Evolutionary conservation across 2,888 invertebrate genomes (phyloP).

Genomic region (Blastobasis adustella): DNA sequence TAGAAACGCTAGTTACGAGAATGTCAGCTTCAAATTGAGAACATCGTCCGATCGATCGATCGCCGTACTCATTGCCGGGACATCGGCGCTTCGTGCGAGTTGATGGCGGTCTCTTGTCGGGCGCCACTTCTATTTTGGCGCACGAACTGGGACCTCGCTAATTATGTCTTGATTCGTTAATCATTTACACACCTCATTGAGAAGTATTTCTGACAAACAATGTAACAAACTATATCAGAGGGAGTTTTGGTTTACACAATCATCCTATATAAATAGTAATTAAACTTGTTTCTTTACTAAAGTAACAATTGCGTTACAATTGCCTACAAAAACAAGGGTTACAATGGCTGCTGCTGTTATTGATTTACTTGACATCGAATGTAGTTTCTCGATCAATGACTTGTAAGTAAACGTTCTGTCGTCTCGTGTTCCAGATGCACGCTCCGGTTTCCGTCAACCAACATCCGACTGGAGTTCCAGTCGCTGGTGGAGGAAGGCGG

Average conservation of each 20-base stretch:
- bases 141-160: neutral
- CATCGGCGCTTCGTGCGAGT: neutral
- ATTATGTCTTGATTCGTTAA: neutral
- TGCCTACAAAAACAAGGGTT: neutral
- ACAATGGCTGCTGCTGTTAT: neutral
- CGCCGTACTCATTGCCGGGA: no score
- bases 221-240: no score
- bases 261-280: no score
- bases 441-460: constrained; percentile 97
- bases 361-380: neutral
- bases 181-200: neutral
- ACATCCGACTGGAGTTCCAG: constrained; percentile 94
- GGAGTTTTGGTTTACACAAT: no score
- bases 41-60: neutral
- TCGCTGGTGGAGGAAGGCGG: constrained; percentile 89
- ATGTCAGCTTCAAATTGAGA: no score
- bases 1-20: no score
- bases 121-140: constrained; percentile 14
- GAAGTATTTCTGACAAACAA: no score
- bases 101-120: constrained; percentile 14
- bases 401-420: neutral
- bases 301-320: no score
- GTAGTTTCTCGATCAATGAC: neutral
- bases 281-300: no score
- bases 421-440: constrained; percentile 83